Base-by-base conservation (phyloP, 2,113 vertebrate species). In the Catharus minimus region DNA sequence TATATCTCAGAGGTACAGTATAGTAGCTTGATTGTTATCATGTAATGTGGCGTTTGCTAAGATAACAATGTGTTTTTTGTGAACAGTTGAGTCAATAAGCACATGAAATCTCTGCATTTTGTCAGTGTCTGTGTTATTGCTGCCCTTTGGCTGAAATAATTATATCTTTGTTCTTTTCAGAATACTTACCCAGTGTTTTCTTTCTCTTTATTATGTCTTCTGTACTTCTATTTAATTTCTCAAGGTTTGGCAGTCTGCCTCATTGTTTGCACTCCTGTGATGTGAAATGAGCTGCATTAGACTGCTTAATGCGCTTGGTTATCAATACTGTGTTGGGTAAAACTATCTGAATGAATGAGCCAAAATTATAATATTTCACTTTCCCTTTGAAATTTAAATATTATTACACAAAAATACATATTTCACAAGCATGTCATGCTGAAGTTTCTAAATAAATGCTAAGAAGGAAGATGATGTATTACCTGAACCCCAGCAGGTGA, bases 21-120 rank as follows among this genome's bases (percentile, higher is more conserved):
- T 21, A 62, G 68, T 57, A 69, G 13, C 30, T 93, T 95, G 95
- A 94, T 95, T 94, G 56, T 69, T 86, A 85, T 94, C 49, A 0
- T 41, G 39, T 86, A 58, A 76, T 72, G 64, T 90, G 75, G 68
- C 81, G 76, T 92, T 95, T 93, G 75, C 74, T 55, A 89, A 89
- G 60, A 86, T 90, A 96, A 95, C 44, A 3, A 93, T 22, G 3
- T 9, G 44, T 82, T 74, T 67, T 86, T 86, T 79, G 49, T 92
- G 74, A 92, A 79, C 57, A 43, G 15, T 44, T 82, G 58, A 91
- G 62, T 90, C 85, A 81, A 89, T 89, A 89, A 93, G 15, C 39
- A 49, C 60, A 81, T 62, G 58, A 89, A 92, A 93, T 86, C 33
- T 28, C 68, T 56, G 27, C 32, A 76, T 89, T 95, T 88, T 76